Percentiles rank a stretch among this genome's conserved stretches.
These are phyloP conservation scores for Dyspetes luteomarginatus DNA, from an alignment of 2,888 invertebrate species.

Conservation along the genomic window DNA sequence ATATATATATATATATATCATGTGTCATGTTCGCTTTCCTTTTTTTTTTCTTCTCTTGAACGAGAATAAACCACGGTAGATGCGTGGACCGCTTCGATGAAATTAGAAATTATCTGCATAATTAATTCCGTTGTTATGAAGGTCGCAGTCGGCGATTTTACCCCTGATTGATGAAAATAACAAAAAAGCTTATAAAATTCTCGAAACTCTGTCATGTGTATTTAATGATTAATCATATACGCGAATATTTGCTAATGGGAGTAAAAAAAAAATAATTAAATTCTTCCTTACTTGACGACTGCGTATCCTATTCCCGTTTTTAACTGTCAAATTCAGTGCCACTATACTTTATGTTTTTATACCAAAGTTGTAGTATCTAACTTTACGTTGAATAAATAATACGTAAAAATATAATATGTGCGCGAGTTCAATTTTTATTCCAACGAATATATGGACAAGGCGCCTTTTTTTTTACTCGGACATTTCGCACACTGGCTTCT, in stretches of 20 bases:
- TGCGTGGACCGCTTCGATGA: conserved; percentile 33
- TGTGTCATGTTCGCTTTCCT: conserved; percentile 4
- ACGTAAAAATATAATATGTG: conserved; percentile 83
- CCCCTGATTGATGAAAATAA: conserved; percentile 4
- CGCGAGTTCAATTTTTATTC: conserved; percentile 88
- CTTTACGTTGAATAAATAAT: conserved; percentile 83
- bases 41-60: conserved; percentile 20
- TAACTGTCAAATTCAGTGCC: conserved; percentile 78
- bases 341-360: conserved; percentile 83
- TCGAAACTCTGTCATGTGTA: conserved; percentile 27
- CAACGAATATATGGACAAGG: not conserved
- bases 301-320: conserved; percentile 61
- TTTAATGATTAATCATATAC: conserved; percentile 35
- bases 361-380: conserved; percentile 84
- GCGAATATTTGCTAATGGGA: conserved; percentile 23
- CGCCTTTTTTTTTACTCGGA: not conserved
- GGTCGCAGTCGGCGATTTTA: conserved; percentile 52
- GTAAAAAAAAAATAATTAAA: conserved; percentile 37
- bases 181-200: not conserved
- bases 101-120: conserved; percentile 12
- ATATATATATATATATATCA: not conserved
- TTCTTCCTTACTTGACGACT: conserved; percentile 57
- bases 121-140: conserved; percentile 58
- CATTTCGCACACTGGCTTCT: not conserved
- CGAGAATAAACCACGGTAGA: conserved; percentile 51